Evolutionary conservation across 2,113 vertebrate genomes (phyloP).

Genomic region (Elephas maximus): DNA sequence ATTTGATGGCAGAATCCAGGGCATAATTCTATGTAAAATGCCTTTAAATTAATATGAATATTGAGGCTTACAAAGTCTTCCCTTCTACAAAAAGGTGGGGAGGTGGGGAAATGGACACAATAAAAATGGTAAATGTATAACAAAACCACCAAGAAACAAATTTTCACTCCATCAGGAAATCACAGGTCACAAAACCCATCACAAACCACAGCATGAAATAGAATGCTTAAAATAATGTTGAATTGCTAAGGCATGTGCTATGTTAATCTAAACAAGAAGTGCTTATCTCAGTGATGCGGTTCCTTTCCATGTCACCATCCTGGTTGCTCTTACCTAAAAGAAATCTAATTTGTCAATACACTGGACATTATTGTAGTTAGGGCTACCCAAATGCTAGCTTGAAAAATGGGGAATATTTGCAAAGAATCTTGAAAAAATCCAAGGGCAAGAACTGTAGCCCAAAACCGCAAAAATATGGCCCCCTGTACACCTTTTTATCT

Average conservation of each 20-base stretch:
- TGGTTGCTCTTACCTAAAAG: background rate
- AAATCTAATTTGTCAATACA: constrained; percentile 27
- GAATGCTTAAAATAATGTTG: background rate
- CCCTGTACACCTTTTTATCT: too few species aligned
- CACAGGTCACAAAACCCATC: background rate
- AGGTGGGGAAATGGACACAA: background rate
- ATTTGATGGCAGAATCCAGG: constrained; percentile 40
- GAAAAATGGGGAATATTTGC: background rate
- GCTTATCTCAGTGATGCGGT: background rate
- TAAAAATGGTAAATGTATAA: background rate
- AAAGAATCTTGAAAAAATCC: constrained; percentile 18
- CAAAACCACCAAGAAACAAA: constrained; percentile 32
- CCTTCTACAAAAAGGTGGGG: background rate
- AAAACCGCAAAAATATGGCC: background rate
- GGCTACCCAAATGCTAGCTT: background rate
- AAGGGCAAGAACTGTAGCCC: background rate
- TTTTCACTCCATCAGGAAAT: background rate
- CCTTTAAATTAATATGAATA: constrained; percentile 33
- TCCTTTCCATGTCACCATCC: background rate
- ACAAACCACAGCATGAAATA: background rate
- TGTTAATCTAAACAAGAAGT: constrained; percentile 8
- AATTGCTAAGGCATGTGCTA: background rate
- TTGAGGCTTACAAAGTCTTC: background rate
- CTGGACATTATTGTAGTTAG: background rate
- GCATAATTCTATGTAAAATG: constrained; percentile 11